Conservation (phyloP, 1,140 invertebrate species). For the Drosophila ficusphila region DNA sequence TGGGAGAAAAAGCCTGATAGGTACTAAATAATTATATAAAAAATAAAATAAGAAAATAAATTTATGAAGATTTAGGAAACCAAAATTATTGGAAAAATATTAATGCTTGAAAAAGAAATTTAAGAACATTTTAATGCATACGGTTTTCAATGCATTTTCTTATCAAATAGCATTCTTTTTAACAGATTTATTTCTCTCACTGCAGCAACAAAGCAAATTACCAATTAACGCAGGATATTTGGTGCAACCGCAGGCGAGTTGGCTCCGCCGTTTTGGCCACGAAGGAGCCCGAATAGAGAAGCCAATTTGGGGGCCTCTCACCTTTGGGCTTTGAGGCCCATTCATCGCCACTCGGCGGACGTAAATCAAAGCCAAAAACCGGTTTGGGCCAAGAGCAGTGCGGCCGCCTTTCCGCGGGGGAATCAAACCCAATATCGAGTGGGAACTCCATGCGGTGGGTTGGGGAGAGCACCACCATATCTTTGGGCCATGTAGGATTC, state of each 20-base stretch:
- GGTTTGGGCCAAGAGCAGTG: slow-evolving; percentile 3
- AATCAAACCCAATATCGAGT: background rate
- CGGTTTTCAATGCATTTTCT: too few relatives aligned
- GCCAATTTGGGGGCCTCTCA: slow-evolving; percentile 32
- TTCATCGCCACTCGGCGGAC: background rate
- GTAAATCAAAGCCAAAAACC: slow-evolving; percentile 24
- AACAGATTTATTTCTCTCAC: slow-evolving; percentile 1
- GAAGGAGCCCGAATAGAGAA: slow-evolving; percentile 38
- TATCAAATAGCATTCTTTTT: too few relatives aligned
- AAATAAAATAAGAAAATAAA: background rate
- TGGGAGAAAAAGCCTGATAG: background rate
- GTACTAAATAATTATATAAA: background rate
- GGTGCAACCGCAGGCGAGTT: slow-evolving; percentile 41
- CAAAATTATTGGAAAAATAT: background rate
- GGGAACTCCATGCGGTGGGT: background rate
- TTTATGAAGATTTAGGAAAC: background rate
- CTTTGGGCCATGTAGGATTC: too few relatives aligned
- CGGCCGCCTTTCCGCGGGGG: background rate
- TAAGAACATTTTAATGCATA: too few relatives aligned
- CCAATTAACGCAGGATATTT: slow-evolving; percentile 65
- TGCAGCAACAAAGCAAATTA: slow-evolving; percentile 40
- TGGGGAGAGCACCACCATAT: background rate
- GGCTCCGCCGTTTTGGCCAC: background rate
- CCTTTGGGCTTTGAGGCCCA: slow-evolving; percentile 20
- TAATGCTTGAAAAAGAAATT: too few relatives aligned